A percentile compares a stretch with the other conserved stretches of the same genome.
These are phyloP conservation scores for Microctonus hyperodae DNA, from an alignment of 2,888 invertebrate species.

Conservation along the genomic window DNA sequence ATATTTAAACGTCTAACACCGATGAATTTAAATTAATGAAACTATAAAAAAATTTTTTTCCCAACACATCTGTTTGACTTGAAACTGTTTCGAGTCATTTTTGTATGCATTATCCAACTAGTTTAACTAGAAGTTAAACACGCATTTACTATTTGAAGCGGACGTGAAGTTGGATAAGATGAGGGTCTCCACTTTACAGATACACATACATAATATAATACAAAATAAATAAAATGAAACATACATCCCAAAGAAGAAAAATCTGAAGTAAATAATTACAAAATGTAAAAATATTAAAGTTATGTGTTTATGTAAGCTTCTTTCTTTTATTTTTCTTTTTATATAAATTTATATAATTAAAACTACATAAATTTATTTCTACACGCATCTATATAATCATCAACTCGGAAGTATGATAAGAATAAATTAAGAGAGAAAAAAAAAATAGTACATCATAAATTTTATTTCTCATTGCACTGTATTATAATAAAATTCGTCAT, in stretches of 20 bases:
- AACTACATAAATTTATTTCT: too few relatives aligned
- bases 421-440: too few relatives aligned
- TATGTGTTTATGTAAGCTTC: too few relatives aligned
- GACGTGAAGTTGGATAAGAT: constrained; percentile 30
- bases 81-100: background rate
- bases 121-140: constrained; percentile 7
- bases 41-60: background rate
- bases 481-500: too few relatives aligned
- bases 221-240: too few relatives aligned
- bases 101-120: background rate
- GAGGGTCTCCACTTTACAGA: background rate
- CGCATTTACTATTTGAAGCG: constrained; percentile 23
- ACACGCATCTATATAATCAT: too few relatives aligned
- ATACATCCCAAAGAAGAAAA: background rate
- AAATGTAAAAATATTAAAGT: background rate
- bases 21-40: background rate
- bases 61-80: constrained; percentile 3
- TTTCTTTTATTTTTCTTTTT: too few relatives aligned
- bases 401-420: constrained; percentile 14
- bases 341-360: too few relatives aligned
- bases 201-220: too few relatives aligned
- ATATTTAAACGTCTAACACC: background rate
- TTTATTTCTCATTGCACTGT: too few relatives aligned
- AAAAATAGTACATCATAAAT: too few relatives aligned
- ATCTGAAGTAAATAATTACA: background rate